Percentiles rank a stretch among this genome's conserved stretches.
These are phyloP conservation scores for Agonum fuliginosum DNA, from an alignment of 2,888 invertebrate genomes.

Conservation along the genomic window DNA sequence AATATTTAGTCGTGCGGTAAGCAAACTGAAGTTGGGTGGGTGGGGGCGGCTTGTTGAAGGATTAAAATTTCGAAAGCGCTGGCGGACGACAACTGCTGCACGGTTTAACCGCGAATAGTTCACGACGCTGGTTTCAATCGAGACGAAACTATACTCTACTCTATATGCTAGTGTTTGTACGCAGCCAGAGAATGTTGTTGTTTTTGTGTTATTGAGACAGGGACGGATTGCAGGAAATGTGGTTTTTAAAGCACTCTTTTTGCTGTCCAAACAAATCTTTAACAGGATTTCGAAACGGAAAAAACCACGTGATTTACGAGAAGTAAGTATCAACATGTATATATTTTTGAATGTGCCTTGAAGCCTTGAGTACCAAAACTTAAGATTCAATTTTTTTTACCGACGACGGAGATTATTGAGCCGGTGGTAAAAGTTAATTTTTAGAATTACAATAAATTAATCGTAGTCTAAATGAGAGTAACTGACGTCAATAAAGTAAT, in stretches of 20 bases:
- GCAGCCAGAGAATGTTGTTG: not conserved
- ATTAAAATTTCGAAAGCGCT: slow-evolving; percentile 56
- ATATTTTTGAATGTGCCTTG: too few species aligned
- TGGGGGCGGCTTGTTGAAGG: slow-evolving; percentile 49
- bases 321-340: too few species aligned
- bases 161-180: not conserved
- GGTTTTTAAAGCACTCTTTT: not conserved
- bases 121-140: not conserved
- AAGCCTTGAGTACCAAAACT: too few species aligned
- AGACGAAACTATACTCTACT: not conserved
- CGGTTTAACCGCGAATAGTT: slow-evolving; percentile 52
- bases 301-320: not conserved
- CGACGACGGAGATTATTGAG: too few species aligned
- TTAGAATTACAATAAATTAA: too few species aligned
- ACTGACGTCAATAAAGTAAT: too few species aligned
- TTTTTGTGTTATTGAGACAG: not conserved
- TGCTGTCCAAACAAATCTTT: not conserved
- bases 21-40: slow-evolving; percentile 24
- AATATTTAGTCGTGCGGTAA: slow-evolving; percentile 59
- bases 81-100: slow-evolving; percentile 23
- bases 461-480: too few species aligned
- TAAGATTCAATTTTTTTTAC: too few species aligned
- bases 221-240: not conserved
- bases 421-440: too few species aligned
- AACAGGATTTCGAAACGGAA: not conserved